Percentiles rank a stretch among this genome's conserved stretches.
Evolutionary conservation across 2,113 vertebrate genomes (phyloP).

Genomic region (Thymallus thymallus): DNA sequence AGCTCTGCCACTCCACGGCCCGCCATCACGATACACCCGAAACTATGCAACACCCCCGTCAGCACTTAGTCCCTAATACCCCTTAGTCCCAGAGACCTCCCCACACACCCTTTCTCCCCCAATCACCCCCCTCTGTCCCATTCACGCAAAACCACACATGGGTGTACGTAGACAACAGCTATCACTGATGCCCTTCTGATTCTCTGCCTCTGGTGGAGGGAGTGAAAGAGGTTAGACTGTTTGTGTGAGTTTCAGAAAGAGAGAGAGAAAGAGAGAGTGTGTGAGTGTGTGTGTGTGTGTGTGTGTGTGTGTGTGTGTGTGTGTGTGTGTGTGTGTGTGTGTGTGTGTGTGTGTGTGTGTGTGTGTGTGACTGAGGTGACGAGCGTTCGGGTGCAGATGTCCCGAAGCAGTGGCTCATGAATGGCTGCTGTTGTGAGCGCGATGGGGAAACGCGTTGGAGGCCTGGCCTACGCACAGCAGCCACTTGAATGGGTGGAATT

Average conservation of each 20-base stretch:
- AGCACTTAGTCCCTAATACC: slow-evolving; percentile 22
- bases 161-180: slow-evolving; percentile 62
- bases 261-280: slow-evolving; percentile 5
- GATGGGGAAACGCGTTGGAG: slow-evolving; percentile 86
- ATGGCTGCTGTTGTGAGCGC: slow-evolving; percentile 86
- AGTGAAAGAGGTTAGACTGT: not conserved
- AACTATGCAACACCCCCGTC: slow-evolving; percentile 63
- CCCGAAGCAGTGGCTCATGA: slow-evolving; percentile 78
- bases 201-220: not conserved
- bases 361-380: slow-evolving; percentile 54
- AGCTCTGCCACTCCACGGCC: slow-evolving; percentile 48
- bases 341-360: slow-evolving; percentile 12
- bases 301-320: slow-evolving; percentile 26
- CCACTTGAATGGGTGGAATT: slow-evolving; percentile 85
- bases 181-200: slow-evolving; percentile 68
- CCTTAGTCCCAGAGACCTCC: slow-evolving; percentile 53
- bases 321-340: not conserved
- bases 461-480: slow-evolving; percentile 83
- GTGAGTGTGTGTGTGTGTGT: slow-evolving; percentile 24
- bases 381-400: slow-evolving; percentile 81
- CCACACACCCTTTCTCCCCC: slow-evolving; percentile 20
- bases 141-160: slow-evolving; percentile 65
- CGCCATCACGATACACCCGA: slow-evolving; percentile 55
- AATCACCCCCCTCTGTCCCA: slow-evolving; percentile 38
- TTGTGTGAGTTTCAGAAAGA: slow-evolving; percentile 22